These are phyloP conservation scores for Drosophila hamatofila DNA, from an alignment of 2,888 invertebrate species.

Conservation along the genomic window DNA sequence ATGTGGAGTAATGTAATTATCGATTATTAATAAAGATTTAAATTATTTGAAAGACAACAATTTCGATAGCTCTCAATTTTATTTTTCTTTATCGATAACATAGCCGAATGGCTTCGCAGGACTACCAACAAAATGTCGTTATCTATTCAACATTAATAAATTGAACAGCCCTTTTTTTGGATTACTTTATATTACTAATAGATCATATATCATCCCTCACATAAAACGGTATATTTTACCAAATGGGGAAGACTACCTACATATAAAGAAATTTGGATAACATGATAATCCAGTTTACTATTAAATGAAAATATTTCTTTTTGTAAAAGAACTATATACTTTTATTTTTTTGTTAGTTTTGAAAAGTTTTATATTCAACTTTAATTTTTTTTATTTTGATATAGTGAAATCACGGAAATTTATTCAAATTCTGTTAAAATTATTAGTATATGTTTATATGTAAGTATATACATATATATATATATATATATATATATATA, in stretches of 20 bases:
- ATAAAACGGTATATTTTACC: not conserved
- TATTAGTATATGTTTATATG: not conserved
- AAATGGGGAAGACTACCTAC: not conserved
- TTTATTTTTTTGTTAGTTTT: not conserved
- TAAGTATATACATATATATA: not conserved
- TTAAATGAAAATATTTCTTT: not conserved
- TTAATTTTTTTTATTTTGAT: not conserved
- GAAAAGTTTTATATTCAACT: not conserved
- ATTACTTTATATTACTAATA: not conserved
- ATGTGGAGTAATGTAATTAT: slow-evolving; percentile 79
- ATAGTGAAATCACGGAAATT: not conserved
- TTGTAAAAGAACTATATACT: not conserved
- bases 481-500: not conserved
- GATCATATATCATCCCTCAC: not conserved
- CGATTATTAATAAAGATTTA: slow-evolving; percentile 69
- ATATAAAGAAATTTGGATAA: not conserved
- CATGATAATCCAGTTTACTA: not conserved
- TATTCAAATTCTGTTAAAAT: not conserved
- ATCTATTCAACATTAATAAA: too few species aligned
- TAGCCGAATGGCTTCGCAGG: not conserved
- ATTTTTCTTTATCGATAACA: not conserved
- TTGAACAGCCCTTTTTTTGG: not conserved
- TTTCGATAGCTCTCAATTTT: not conserved
- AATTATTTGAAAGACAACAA: slow-evolving; percentile 63
- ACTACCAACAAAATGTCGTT: not conserved